phyloP scores from a whole-genome alignment of 2,888 invertebrate genomes.

The Acronicta psi region DNA sequence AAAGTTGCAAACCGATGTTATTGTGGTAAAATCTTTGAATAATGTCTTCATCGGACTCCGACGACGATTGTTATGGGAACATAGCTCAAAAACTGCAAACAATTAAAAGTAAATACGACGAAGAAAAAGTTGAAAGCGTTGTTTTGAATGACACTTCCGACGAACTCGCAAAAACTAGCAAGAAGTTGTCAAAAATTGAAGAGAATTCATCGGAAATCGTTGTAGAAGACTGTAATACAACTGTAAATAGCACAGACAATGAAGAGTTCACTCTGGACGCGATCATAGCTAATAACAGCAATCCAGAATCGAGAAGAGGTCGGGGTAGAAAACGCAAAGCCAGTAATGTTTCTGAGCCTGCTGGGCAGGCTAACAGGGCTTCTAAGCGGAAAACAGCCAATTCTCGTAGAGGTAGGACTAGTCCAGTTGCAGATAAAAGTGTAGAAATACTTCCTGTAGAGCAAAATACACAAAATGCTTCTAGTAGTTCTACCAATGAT shows the following conservation, averaged over 20 bases:
- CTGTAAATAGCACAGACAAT: constrained; percentile 47
- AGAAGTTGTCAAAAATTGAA: constrained; percentile 23
- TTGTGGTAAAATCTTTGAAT: constrained; percentile 2
- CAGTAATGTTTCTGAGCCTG: not conserved
- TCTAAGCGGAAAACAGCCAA: constrained; percentile 29
- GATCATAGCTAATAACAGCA: constrained; percentile 59
- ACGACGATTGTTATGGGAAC: constrained; percentile 81
- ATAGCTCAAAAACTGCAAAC: constrained; percentile 71
- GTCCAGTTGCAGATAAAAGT: constrained; percentile 3
- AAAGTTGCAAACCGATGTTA: not conserved
- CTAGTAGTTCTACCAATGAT: not conserved
- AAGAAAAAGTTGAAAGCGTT: constrained; percentile 59
- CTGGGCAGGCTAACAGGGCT: constrained; percentile 9
- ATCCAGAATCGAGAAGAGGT: constrained; percentile 22
- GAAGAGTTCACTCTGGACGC: constrained; percentile 62
- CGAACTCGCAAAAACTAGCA: constrained; percentile 34
- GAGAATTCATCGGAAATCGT: constrained; percentile 9
- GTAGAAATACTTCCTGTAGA: not conserved
- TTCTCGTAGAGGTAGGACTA: constrained; percentile 31
- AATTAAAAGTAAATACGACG: constrained; percentile 66
- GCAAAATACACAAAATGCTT: not conserved
- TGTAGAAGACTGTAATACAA: constrained; percentile 39
- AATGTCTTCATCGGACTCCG: constrained; percentile 80
- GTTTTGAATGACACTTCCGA: constrained; percentile 57
- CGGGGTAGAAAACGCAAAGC: constrained; percentile 39